Evolutionary conservation across 2,113 vertebrate species (phyloP), one percentile per base, ranked within the genome.

Genomic region (Prochilodus magdalenae): DNA sequence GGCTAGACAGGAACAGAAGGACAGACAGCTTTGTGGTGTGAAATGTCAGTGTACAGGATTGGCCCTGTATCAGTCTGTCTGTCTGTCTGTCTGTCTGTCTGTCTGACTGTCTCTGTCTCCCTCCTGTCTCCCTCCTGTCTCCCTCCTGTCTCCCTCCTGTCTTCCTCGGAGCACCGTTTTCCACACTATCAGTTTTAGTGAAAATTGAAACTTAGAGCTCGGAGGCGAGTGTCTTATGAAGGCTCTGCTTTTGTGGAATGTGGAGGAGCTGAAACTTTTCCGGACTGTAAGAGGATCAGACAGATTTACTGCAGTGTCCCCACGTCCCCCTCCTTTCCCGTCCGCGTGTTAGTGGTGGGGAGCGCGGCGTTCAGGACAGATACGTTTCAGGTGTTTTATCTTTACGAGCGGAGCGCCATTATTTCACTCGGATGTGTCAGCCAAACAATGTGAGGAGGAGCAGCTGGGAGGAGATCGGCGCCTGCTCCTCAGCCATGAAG

Each of bases 181-280:
- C 27, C 29, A 33, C 53, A 22, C n/a, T 59, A 20, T 27, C 29
- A 73, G 73, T 44, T 53, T 53, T 74, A 67, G 66, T 24, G 40
- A 15, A 44, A 69, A 40, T 14, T 22, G 22, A 44, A 44, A 44
- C 66, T n/a, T 14, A 16, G 30, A 70, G 66, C 65, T 67, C 29
- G 5, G 40, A 70, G 40, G 11, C 8, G 66, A 24, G 20, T 4
- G 33, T 70, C 66, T n/a, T 14, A 24, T 20, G 66, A n/a, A 70
- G n/a, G 2, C 11, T 70, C 12, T 77, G 69, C 51, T 82, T 84
- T 86, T 89, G 67, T 88, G 80, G 86, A 76, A 82, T 66, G 65
- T 36, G 8, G 65, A 0, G 16, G 30, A 73, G 27, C 40, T 60
- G 22, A 73, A 80, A 80, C 36, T 73, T 73, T 73, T 15, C 36